Evolutionary conservation across 2,797 vertebrate genomes (phyloP).

Genomic region (Alcedo quadribrachys): DNA sequence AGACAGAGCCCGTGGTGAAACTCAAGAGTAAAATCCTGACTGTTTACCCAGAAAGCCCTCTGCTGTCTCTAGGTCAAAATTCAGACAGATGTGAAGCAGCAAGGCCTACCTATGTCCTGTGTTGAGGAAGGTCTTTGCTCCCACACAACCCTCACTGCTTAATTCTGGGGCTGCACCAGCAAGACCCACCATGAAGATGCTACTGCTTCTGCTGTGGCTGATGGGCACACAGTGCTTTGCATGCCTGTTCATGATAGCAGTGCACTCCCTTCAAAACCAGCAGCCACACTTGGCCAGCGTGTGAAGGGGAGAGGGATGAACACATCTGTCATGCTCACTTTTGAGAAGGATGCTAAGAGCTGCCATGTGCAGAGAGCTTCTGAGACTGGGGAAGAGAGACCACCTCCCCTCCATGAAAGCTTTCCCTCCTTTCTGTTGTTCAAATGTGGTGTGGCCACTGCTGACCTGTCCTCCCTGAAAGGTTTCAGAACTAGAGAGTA

Average conservation of each 20-base stretch:
- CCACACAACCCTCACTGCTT: background rate
- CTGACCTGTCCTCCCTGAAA: background rate
- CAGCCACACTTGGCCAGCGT: background rate
- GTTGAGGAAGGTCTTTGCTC: background rate
- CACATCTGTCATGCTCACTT: background rate
- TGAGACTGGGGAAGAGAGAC: background rate
- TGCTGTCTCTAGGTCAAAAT: background rate
- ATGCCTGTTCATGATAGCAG: background rate
- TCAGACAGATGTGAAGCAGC: background rate
- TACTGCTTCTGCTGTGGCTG: background rate
- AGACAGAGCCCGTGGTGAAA: background rate
- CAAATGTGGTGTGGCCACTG: background rate
- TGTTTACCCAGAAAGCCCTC: background rate
- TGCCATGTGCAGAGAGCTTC: background rate
- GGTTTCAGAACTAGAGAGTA: background rate
- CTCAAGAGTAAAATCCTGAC: background rate
- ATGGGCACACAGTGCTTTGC: background rate
- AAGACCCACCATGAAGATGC: background rate
- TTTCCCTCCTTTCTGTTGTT: background rate
- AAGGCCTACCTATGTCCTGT: background rate
- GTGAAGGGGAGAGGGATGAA: fast-evolving
- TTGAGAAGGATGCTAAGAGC: background rate
- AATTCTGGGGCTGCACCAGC: background rate
- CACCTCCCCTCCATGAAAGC: background rate
- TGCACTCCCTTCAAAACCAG: background rate